Percentiles rank a stretch among this genome's conserved stretches.
Evolutionary conservation across 1,140 invertebrate genomes (phyloP).

Genomic region (Lamellibrachia luymesi): DNA sequence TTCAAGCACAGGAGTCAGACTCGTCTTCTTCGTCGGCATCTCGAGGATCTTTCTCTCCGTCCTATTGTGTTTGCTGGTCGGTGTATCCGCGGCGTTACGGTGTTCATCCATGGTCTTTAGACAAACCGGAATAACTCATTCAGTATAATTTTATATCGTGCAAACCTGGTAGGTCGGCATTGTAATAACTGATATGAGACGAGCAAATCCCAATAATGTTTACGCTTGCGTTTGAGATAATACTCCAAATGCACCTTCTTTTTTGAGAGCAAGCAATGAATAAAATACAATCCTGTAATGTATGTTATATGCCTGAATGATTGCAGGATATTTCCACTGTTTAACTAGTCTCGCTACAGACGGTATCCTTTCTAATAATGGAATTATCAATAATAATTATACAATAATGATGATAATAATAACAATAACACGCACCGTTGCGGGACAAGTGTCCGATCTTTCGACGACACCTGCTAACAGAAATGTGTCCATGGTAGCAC

Average conservation of each 20-base stretch:
- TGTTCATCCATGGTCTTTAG: background rate
- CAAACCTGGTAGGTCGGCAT: background rate
- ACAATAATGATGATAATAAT: too few species aligned
- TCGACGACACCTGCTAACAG: background rate
- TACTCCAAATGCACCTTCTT: too few species aligned
- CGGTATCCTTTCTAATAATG: too few species aligned
- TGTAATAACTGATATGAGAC: too few species aligned
- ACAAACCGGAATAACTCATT: background rate
- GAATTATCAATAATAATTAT: background rate
- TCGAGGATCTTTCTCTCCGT: background rate
- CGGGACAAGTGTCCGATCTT: background rate
- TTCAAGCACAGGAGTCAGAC: background rate
- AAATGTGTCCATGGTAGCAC: background rate
- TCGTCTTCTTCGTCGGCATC: background rate
- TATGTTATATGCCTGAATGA: too few species aligned
- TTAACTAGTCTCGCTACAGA: too few species aligned
- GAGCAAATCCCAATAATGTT: background rate
- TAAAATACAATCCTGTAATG: too few species aligned
- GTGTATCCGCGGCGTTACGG: background rate
- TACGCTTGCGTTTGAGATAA: background rate
- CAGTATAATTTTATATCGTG: background rate
- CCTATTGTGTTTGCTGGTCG: background rate
- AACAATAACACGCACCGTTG: background rate
- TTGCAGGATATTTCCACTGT: too few species aligned
- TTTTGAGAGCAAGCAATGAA: too few species aligned